Evolutionary conservation across 2,888 invertebrate species (phyloP).

Genomic region (Anorthoa munda): DNA sequence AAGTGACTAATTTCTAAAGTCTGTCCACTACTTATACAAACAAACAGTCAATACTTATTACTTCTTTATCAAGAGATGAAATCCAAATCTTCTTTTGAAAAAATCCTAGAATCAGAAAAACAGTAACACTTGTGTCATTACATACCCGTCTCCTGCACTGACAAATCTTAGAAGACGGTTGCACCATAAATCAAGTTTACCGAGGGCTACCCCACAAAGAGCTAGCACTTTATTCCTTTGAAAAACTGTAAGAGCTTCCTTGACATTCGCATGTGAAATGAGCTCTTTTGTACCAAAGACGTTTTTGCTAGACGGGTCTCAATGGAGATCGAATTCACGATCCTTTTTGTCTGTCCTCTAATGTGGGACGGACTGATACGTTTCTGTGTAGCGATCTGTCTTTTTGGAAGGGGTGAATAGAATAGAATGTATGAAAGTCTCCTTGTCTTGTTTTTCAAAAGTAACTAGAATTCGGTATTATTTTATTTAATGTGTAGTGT

Average conservation of each 20-base stretch:
- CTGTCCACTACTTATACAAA: too few species aligned
- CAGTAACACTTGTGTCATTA: constrained; percentile 28
- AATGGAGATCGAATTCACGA: constrained; percentile 65
- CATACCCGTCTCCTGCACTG: constrained; percentile 60
- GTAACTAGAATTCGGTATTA: neutral
- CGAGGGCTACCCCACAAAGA: constrained; percentile 72
- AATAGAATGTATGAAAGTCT: neutral
- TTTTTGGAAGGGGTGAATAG: constrained; percentile 23
- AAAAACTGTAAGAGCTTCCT: constrained; percentile 82
- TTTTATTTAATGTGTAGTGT: neutral
- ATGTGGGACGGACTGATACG: constrained; percentile 38
- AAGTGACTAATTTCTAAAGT: too few species aligned
- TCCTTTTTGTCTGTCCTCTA: constrained; percentile 50
- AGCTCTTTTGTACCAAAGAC: constrained; percentile 77
- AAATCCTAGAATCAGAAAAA: neutral
- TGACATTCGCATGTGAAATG: constrained; percentile 76
- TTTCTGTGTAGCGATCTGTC: constrained; percentile 27
- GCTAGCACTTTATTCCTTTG: constrained; percentile 78
- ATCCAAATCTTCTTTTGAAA: neutral
- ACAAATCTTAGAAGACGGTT: constrained; percentile 79
- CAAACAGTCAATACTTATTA: too few species aligned
- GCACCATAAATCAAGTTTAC: constrained; percentile 83
- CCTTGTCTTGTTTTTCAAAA: neutral
- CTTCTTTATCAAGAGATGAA: too few species aligned
- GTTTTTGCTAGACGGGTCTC: constrained; percentile 71